Conservation (phyloP, 30 jellyfish, hydroid and myxozoan species). For the Chrysaora quinquecirrha region DNA sequence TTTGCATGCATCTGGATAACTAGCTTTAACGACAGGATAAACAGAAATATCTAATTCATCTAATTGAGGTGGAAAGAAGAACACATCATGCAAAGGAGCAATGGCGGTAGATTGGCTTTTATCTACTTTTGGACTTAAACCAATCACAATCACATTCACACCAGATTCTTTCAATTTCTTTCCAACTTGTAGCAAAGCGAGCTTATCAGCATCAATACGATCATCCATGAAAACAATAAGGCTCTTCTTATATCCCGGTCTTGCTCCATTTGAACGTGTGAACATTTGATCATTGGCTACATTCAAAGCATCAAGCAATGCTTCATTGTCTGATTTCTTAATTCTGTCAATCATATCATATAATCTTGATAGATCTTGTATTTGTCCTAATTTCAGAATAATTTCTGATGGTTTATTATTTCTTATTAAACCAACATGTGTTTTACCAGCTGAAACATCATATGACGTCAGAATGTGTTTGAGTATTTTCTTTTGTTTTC, state of each 20-base stretch:
- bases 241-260: constrained; percentile 66
- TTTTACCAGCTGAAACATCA: constrained; percentile 56
- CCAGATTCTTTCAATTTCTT: constrained; percentile 36
- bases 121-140: constrained; percentile 51
- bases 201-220: constrained; percentile 1
- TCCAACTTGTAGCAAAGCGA: constrained; percentile 33
- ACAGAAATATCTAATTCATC: constrained; percentile 52
- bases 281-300: constrained; percentile 36
- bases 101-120: constrained; percentile 11
- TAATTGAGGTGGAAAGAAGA: constrained; percentile 74
- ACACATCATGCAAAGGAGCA: constrained; percentile 54
- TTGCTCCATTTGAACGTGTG: constrained; percentile 67
- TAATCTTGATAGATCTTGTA: not conserved
- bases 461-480: constrained; percentile 67
- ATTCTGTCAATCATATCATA: not conserved
- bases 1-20: constrained; percentile 78
- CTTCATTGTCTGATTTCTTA: not conserved
- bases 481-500: constrained; percentile 44
- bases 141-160: constrained; percentile 62
- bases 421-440: constrained; percentile 72
- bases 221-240: constrained; percentile 58
- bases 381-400: constrained; percentile 39
- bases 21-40: constrained; percentile 55
- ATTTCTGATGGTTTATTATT: constrained; percentile 43
- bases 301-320: constrained; percentile 16